phyloP scores from a whole-genome alignment of 2,797 vertebrate species.

The Todus mexicanus region DNA sequence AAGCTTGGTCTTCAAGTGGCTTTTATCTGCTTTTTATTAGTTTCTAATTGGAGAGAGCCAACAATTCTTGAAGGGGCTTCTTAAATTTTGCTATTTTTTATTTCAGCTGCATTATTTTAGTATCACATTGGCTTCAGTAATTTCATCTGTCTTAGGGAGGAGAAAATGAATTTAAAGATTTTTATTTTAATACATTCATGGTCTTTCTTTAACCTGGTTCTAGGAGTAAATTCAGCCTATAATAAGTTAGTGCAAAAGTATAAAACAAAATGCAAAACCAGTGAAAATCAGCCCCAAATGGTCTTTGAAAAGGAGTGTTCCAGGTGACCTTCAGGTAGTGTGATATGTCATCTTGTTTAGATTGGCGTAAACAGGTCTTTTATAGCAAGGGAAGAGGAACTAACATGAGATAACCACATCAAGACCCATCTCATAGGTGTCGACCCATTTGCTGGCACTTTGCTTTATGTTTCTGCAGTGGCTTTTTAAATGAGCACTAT shows the following conservation, averaged over 20 bases:
- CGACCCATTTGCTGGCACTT: not conserved
- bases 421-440: not conserved
- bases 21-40: not conserved
- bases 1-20: not conserved
- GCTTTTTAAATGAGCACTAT: not conserved
- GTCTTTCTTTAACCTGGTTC: not conserved
- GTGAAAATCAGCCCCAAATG: not conserved
- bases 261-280: not conserved
- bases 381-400: not conserved
- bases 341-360: not conserved
- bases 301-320: not conserved
- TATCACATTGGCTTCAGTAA: not conserved
- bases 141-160: not conserved
- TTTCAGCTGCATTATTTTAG: not conserved
- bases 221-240: not conserved
- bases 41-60: not conserved
- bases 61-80: not conserved
- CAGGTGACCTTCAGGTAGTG: not conserved
- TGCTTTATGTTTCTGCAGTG: not conserved
- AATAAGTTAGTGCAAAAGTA: not conserved
- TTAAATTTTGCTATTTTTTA: not conserved
- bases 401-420: not conserved
- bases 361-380: not conserved
- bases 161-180: not conserved
- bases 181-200: not conserved